phyloP scores from a whole-genome alignment of 2,888 invertebrate genomes.

The Margaritifera margaritifera region DNA sequence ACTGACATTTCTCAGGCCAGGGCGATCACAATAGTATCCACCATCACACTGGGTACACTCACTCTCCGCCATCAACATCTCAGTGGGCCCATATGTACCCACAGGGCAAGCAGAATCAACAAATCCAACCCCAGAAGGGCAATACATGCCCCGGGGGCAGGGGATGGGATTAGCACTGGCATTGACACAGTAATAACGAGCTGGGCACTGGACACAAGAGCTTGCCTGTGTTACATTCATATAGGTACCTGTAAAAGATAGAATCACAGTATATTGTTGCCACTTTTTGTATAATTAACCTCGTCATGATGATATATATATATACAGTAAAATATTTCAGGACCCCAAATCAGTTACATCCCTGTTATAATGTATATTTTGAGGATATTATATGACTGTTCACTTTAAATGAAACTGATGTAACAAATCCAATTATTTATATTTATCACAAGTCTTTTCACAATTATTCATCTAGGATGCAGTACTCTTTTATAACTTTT shows the following conservation, averaged over 20 bases:
- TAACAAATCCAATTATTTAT: too few relatives aligned
- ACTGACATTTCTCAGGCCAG: constrained; percentile 49
- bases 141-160: constrained; percentile 65
- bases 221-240: constrained; percentile 68
- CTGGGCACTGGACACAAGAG: constrained; percentile 63
- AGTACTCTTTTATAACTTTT: too few relatives aligned
- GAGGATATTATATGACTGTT: too few relatives aligned
- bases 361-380: too few relatives aligned
- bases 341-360: too few relatives aligned
- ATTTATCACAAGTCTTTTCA: too few relatives aligned
- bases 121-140: constrained; percentile 65
- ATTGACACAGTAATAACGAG: constrained; percentile 68
- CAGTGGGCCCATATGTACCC: constrained; percentile 63
- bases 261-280: background rate
- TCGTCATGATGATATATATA: too few relatives aligned
- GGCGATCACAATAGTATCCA: constrained; percentile 56
- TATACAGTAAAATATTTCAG: too few relatives aligned
- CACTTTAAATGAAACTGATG: too few relatives aligned
- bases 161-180: constrained; percentile 57
- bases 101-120: constrained; percentile 62
- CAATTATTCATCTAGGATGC: too few relatives aligned
- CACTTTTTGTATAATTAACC: background rate
- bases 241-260: constrained; percentile 58
- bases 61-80: constrained; percentile 41
- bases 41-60: constrained; percentile 63